Conservation (phyloP, 2,113 vertebrate genomes). For the Phaethon lepturus region DNA sequence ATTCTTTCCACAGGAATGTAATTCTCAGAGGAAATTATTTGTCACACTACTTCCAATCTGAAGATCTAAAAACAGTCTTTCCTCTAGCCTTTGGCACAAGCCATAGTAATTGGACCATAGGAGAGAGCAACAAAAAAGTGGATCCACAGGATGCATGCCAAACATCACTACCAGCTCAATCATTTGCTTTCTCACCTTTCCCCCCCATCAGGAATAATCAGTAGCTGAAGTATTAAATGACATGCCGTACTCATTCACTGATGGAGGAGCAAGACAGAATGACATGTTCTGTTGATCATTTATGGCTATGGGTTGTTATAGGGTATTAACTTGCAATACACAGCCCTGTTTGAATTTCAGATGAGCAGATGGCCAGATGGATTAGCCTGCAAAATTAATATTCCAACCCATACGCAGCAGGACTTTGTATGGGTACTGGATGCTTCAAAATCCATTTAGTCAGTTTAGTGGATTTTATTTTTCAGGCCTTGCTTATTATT, state of each 20-base stretch:
- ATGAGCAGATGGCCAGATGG: conserved; percentile 51
- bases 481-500: background rate
- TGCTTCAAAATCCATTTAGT: background rate
- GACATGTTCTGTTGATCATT: conserved; percentile 38
- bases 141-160: conserved; percentile 48
- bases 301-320: conserved; percentile 29
- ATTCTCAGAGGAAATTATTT: conserved; percentile 73
- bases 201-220: conserved; percentile 49
- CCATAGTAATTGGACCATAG: conserved; percentile 65
- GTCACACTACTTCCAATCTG: conserved; percentile 64
- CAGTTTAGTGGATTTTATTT: background rate
- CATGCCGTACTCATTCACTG: background rate
- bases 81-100: conserved; percentile 67
- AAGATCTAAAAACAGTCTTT: conserved; percentile 67
- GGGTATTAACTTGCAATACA: conserved; percentile 23
- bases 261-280: conserved; percentile 20
- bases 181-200: conserved; percentile 36
- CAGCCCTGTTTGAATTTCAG: conserved; percentile 53
- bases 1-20: conserved; percentile 66
- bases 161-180: conserved; percentile 32
- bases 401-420: background rate
- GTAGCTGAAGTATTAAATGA: conserved; percentile 50
- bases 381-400: conserved; percentile 67
- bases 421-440: background rate
- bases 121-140: conserved; percentile 43